These are phyloP conservation scores for Idaea biselata DNA, from an alignment of 2,888 invertebrate genomes.

Conservation along the genomic window DNA sequence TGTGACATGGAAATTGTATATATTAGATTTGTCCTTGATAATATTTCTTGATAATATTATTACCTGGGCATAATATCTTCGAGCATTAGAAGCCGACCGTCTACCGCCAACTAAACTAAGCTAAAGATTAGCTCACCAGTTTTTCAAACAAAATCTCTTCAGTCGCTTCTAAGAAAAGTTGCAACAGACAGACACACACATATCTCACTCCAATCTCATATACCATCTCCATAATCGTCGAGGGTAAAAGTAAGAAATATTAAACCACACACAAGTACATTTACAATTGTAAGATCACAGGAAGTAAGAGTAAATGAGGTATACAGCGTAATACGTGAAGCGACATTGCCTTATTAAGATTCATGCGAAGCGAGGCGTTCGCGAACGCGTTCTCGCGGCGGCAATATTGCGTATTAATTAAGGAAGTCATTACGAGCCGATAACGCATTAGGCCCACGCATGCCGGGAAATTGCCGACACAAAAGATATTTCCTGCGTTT, in stretches of 20 bases:
- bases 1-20: too few species aligned
- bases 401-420: conserved; percentile 78
- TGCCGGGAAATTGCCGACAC: conserved; percentile 76
- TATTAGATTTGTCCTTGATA: too few species aligned
- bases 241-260: neutral
- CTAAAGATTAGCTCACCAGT: too few species aligned
- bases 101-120: too few species aligned
- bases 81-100: too few species aligned
- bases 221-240: too few species aligned
- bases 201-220: too few species aligned
- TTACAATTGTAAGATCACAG: neutral
- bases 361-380: conserved; percentile 21
- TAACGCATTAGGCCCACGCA: conserved; percentile 76
- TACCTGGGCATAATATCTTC: too few species aligned
- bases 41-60: too few species aligned
- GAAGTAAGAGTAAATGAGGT: neutral
- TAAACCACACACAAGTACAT: neutral
- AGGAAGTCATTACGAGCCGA: conserved; percentile 79
- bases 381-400: conserved; percentile 28
- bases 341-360: conserved; percentile 24
- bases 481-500: conserved; percentile 80
- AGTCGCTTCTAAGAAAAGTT: too few species aligned
- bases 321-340: conserved; percentile 1
- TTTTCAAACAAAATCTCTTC: too few species aligned
- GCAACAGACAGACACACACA: too few species aligned